Evolutionary conservation across 1,140 invertebrate genomes (phyloP).

Genomic region (Polyergus mexicanus): DNA sequence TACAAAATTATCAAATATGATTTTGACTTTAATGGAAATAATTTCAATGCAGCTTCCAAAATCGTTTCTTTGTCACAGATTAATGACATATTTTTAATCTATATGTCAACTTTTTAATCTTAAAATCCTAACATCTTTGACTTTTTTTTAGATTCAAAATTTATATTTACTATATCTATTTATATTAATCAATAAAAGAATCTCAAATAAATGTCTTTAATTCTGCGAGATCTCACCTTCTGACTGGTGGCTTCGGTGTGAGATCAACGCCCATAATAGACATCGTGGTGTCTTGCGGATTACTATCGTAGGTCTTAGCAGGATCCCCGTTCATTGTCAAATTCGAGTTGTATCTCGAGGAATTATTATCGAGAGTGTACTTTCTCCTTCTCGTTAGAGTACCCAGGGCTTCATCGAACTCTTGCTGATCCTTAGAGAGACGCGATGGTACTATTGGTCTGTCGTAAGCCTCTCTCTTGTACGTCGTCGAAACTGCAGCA

Average conservation of each 20-base stretch:
- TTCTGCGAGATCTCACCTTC: slow-evolving; percentile 71
- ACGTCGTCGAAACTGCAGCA: slow-evolving; percentile 78
- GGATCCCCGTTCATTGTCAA: slow-evolving; percentile 80
- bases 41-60: not conserved
- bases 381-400: slow-evolving; percentile 82
- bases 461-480: slow-evolving; percentile 78
- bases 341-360: slow-evolving; percentile 78
- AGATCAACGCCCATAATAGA: slow-evolving; percentile 79
- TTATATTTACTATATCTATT: not conserved
- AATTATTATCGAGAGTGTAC: slow-evolving; percentile 79
- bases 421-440: slow-evolving; percentile 80
- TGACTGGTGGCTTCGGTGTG: slow-evolving; percentile 82
- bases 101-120: not conserved
- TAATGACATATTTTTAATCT: too few relatives aligned
- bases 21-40: not conserved
- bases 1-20: slow-evolving; percentile 35
- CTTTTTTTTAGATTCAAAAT: not conserved
- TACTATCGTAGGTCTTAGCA: slow-evolving; percentile 75
- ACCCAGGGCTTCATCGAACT: slow-evolving; percentile 83
- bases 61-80: too few relatives aligned
- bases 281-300: slow-evolving; percentile 77
- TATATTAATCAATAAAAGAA: not conserved
- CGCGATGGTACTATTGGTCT: slow-evolving; percentile 73
- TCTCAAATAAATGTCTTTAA: not conserved
- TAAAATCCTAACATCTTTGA: not conserved